Conservation (phyloP, 2,888 invertebrate genomes). For the Argyresthia albistria region DNA sequence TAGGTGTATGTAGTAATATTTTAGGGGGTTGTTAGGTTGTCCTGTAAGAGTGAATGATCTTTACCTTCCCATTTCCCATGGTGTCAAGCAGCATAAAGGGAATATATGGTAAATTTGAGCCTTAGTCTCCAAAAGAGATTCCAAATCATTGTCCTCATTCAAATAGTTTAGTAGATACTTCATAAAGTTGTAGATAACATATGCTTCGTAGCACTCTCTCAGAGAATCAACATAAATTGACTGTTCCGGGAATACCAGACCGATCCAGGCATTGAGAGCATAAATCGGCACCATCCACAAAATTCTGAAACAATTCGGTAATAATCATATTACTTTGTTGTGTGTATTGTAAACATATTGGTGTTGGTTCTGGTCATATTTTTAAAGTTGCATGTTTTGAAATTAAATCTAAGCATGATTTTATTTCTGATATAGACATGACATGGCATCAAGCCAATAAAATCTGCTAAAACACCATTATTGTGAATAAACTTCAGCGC, state of each 20-base stretch:
- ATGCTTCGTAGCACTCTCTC: conserved; percentile 97
- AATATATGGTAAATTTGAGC: conserved; percentile 92
- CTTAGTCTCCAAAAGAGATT: conserved; percentile 84
- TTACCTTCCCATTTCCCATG: conserved; percentile 93
- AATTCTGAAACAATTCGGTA: conserved; percentile 81
- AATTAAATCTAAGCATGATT: no score
- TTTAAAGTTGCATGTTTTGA: no score
- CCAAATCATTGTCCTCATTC: conserved; percentile 88
- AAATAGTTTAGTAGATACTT: conserved; percentile 93
- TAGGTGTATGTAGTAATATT: no score
- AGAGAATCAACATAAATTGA: conserved; percentile 95
- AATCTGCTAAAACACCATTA: no score
- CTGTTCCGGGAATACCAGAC: conserved; percentile 87
- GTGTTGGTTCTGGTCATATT: no score
- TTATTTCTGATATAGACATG: no score
- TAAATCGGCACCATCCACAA: conserved; percentile 99
- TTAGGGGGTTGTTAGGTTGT: no score
- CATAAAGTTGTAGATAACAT: conserved; percentile 99
- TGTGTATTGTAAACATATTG: no score
- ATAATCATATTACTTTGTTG: no score
- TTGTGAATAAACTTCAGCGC: background rate
- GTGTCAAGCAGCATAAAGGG: conserved; percentile 91
- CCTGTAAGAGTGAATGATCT: background rate
- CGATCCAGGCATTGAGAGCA: conserved; percentile 94
- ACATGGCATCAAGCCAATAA: no score